phyloP scores from a whole-genome alignment of 2,797 vertebrate species.

The Falco biarmicus region DNA sequence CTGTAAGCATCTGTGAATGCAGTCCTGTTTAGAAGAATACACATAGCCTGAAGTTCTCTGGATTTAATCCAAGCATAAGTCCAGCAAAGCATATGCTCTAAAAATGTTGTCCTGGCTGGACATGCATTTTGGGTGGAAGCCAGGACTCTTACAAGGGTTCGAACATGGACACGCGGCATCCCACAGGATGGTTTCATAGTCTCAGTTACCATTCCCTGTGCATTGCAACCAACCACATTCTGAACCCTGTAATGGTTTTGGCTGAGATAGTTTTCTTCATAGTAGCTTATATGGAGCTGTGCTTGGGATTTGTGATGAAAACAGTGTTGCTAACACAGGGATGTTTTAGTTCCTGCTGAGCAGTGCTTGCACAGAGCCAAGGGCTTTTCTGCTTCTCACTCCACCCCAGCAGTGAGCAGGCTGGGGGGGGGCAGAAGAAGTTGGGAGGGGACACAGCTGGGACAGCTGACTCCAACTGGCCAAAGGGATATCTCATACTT shows the following conservation, averaged over 20 bases:
- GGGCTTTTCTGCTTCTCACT: too few relatives aligned
- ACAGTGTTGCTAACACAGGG: too few relatives aligned
- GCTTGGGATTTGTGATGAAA: too few relatives aligned
- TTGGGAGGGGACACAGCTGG: too few relatives aligned
- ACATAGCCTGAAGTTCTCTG: not conserved
- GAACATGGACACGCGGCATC: rapidly evolving
- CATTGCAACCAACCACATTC: not conserved
- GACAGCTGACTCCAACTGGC: not conserved
- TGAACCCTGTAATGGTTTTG: not conserved
- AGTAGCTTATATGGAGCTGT: too few relatives aligned
- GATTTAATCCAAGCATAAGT: not conserved
- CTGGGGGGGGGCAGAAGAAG: too few relatives aligned
- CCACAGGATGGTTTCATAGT: rapidly evolving
- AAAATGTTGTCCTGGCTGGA: not conserved
- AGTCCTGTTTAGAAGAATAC: not conserved
- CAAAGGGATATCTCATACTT: not conserved
- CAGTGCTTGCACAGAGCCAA: too few relatives aligned
- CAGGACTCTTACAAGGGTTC: not conserved
- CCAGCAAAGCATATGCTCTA: not conserved
- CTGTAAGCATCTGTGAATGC: not conserved
- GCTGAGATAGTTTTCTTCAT: not conserved
- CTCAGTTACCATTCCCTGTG: not conserved
- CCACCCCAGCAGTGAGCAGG: too few relatives aligned
- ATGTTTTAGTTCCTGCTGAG: too few relatives aligned
- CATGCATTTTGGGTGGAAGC: not conserved